Evolutionary conservation across 1,140 invertebrate species (phyloP).

Genomic region (Galleria mellonella): DNA sequence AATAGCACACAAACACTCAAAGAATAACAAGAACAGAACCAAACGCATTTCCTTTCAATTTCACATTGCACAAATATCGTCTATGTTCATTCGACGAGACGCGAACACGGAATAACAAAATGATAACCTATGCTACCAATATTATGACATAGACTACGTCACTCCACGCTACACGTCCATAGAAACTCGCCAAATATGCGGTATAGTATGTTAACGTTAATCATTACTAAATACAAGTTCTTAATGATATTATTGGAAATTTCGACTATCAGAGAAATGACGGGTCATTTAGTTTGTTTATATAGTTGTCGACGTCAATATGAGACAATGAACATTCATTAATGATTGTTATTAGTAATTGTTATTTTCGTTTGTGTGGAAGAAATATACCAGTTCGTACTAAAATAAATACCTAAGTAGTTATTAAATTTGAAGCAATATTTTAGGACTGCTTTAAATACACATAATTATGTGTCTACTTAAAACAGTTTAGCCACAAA

Average conservation of each 20-base stretch:
- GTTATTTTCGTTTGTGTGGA: not conserved
- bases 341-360: not conserved
- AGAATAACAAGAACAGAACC: slow-evolving; percentile 26
- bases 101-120: slow-evolving; percentile 28
- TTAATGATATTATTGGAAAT: not conserved
- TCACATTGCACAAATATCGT: slow-evolving; percentile 23
- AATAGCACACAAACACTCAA: slow-evolving; percentile 34
- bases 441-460: too few relatives aligned
- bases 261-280: not conserved
- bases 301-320: not conserved
- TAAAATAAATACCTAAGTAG: too few relatives aligned
- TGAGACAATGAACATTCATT: not conserved
- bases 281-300: not conserved
- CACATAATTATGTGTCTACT: too few relatives aligned
- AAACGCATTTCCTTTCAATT: slow-evolving; percentile 47
- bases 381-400: too few relatives aligned
- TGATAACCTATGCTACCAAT: slow-evolving; percentile 38
- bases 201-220: too few relatives aligned
- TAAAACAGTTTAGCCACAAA: too few relatives aligned
- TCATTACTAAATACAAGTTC: too few relatives aligned
- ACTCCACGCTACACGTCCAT: not conserved
- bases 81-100: slow-evolving; percentile 25
- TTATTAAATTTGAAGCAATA: too few relatives aligned
- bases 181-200: too few relatives aligned
- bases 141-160: slow-evolving; percentile 18